These are phyloP conservation scores for Coreius guichenoti DNA, from an alignment of 2,797 vertebrate genomes.

Conservation along the genomic window DNA sequence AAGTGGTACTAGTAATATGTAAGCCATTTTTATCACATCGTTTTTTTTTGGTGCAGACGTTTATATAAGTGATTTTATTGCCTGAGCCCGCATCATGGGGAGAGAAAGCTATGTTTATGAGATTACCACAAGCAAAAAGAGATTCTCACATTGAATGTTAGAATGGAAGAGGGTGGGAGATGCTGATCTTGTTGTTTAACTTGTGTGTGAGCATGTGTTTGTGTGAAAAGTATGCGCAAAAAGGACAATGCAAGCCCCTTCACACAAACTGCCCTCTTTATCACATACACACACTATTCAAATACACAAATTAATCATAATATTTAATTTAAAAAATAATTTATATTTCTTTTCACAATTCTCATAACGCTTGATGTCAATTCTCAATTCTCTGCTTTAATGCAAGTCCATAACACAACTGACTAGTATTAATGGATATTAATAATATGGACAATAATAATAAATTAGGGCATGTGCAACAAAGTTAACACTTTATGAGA, in stretches of 20 bases:
- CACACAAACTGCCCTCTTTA: neutral
- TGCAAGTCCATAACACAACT: neutral
- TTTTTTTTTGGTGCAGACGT: slow-evolving; percentile 71
- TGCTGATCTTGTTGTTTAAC: slow-evolving; percentile 58
- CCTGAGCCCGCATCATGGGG: slow-evolving; percentile 67
- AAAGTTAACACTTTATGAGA: neutral
- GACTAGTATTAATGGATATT: neutral
- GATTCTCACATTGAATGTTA: slow-evolving; percentile 63
- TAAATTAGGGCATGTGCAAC: neutral
- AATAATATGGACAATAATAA: neutral
- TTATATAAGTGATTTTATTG: slow-evolving; percentile 84
- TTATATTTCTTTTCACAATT: neutral
- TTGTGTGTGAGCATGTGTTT: neutral
- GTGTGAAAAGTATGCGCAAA: slow-evolving; percentile 3
- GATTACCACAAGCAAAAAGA: slow-evolving; percentile 79
- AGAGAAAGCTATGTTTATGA: slow-evolving; percentile 74
- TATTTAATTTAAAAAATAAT: neutral
- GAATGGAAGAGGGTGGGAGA: slow-evolving; percentile 43
- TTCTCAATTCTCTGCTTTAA: neutral
- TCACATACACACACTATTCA: neutral
- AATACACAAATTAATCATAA: neutral
- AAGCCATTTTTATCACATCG: slow-evolving; percentile 72
- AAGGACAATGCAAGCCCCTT: neutral
- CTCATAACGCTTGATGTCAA: neutral
- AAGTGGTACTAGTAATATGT: slow-evolving; percentile 78